Evolutionary conservation across 2,113 vertebrate species (phyloP), one percentile per base, ranked within the genome.

Genomic region (Coryphaenoides rupestris): DNA sequence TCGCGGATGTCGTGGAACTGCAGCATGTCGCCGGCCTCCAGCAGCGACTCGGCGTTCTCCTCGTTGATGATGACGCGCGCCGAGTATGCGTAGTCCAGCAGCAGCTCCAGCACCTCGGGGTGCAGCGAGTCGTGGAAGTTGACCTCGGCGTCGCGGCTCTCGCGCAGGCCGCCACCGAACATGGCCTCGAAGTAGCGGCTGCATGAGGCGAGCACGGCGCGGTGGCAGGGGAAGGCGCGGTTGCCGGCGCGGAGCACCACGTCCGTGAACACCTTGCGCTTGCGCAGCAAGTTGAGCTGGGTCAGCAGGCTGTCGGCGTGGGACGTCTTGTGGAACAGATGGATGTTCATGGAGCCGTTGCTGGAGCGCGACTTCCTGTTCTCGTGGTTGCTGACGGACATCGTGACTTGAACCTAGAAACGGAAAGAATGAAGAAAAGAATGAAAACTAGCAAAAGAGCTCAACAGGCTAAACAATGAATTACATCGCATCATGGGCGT

Each of bases 281-380:
- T 92, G 61, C 92, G 92, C 7, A 93, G 79, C 47, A 92, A 85
- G 80, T 94, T 93, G 55, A 94, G 89, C 21, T 95, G 91, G 26
- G 91, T 88, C 81, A 95, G 81, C 58, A 89, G 72, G 19, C 91
- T 89, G 83, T 84, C 84, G 0, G 93, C 90, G 1, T 93, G 92
- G 2, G 88, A 88, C 0, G 83, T 90, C 79, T 92, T 91, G 80
- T 94, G 92, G 81, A 91, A 94, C 19, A 91, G 77, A 3, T 88
- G 89, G 67, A 92, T 91, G 65, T 90, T 89, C 89, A 92, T 91
- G 24, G 90, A 91, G 13, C 86, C 92, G 0, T 90, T 91, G 67
- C 93, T 94, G 4, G 93, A 92, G 59, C 93, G 89, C n/a, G 93
- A 94, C 72, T 94, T 94, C 65, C 93, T 83, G 79, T 93, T 94